Evolutionary conservation across 2,797 vertebrate genomes (phyloP), one percentile per base, ranked within the genome.

Genomic region (Pterois miles): DNA sequence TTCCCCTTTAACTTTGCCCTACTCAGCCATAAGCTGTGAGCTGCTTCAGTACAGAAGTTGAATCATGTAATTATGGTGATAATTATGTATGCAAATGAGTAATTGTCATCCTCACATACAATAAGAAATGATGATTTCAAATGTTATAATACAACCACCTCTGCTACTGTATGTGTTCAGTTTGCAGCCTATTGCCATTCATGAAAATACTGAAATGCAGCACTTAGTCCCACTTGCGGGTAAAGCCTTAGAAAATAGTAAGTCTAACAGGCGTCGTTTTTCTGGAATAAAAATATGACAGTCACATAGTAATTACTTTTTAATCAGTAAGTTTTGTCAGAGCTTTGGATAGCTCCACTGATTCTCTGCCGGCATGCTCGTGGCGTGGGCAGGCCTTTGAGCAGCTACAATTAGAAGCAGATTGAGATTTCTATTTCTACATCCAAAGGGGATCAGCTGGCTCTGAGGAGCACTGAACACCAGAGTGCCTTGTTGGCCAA

Each of bases 351-450:
- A 56, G 67, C 60, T 48, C 31, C 20, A 18, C 81, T 71, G 70
- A 76, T 81, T 86, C 80, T 75, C 22, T 62, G 76, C 81, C 74
- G 77, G 62, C 82, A 8, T 72, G 73, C 85, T 66, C 48, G n/a
- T 80, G 68, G 80, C 82, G 79, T 52, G 71, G 71, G 40, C 74
- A 75, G 81, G 74, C 79, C 75, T 83, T 79, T 74, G 76, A 89
- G 84, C 80, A 29, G 81, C 80, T 74, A 74, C 89, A 90, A 88
- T 89, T 90, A 91, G 75, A 90, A 78, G 80, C 84, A 92, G 87
- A 89, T 81, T 85, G 76, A 80, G 78, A 89, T 85, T 89, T 90
- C 84, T 92, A 83, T 93, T 92, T 90, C 87, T 78, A 77, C 82
- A 85, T 91, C 88, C 91, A 90, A 74, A 69, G 59, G 75, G 89